phyloP scores from a whole-genome alignment of 1,140 invertebrate species.

The Drosophila nebulosa region DNA sequence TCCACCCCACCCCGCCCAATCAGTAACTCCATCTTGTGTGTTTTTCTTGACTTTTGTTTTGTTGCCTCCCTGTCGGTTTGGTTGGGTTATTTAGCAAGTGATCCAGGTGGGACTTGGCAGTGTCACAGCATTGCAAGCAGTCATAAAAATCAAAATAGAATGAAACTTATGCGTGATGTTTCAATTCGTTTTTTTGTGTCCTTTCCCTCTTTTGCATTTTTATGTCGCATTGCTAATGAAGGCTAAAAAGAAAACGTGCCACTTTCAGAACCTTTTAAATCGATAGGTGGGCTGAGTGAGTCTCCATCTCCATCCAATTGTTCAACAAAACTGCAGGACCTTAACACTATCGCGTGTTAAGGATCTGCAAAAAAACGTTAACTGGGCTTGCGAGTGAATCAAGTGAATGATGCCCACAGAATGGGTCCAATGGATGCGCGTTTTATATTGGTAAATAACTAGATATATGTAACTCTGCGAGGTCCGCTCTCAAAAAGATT shows the following conservation, averaged over 20 bases:
- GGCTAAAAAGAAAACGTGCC: slow-evolving; percentile 32
- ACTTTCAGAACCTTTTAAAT: not conserved
- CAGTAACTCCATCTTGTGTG: slow-evolving; percentile 17
- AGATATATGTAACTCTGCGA: not conserved
- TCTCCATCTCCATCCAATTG: too few relatives aligned
- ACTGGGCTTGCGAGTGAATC: slow-evolving; percentile 1
- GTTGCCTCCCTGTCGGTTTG: slow-evolving; percentile 42
- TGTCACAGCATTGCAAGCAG: slow-evolving; percentile 50
- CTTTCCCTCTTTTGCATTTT: slow-evolving; percentile 14
- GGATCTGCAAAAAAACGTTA: slow-evolving; percentile 41
- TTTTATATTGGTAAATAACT: slow-evolving; percentile 39
- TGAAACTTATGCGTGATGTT: slow-evolving; percentile 80
- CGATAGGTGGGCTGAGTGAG: too few relatives aligned
- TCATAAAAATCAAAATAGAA: slow-evolving; percentile 81
- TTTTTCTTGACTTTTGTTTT: slow-evolving; percentile 49
- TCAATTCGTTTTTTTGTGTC: slow-evolving; percentile 29
- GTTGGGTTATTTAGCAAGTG: slow-evolving; percentile 72
- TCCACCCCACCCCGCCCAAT: not conserved
- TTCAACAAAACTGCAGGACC: too few relatives aligned
- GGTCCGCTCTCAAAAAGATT: not conserved
- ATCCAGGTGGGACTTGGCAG: slow-evolving; percentile 76
- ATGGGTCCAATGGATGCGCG: slow-evolving; percentile 6
- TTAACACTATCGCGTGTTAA: slow-evolving; percentile 63
- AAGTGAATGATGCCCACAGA: slow-evolving; percentile 35
- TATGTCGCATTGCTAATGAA: slow-evolving; percentile 43